Evolutionary conservation across 2,113 vertebrate species (phyloP), one percentile per base, ranked within the genome.

Genomic region (Lipophrys pholis): DNA sequence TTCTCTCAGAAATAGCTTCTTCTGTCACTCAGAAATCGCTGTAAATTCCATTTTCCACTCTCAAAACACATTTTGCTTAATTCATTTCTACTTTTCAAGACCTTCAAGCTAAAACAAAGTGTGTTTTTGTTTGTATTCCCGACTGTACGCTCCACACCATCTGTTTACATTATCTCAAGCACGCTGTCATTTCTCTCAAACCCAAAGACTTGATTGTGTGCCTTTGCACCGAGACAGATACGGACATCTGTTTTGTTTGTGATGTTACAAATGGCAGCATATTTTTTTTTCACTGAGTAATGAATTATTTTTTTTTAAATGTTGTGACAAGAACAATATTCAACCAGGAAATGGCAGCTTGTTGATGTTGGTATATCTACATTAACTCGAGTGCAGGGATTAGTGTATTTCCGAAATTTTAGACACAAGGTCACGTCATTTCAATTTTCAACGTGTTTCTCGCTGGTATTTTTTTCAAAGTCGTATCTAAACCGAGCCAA

Each of bases 161-260:
- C 82, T 89, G 72, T 80, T 66, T 77, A 66, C 60, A 4, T 75
- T 64, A 42, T 48, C 67, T 78, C 54, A 64, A 53, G 50, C 64
- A 5, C 67, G 51, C 43, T 72, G 62, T 72, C 50, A 40, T 62
- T 46, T 71, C 50, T 54, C 46, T 63, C 43, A 60, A 67, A 54
- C 64, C 48, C 17, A 8, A 16, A 43, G 66, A 57, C 38, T 39
- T 48, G 49, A 11, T 43, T 63, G 17, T 14, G 45, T 55, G 39
- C 63, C 39, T 72, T 8, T 52, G 55, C 16, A 79, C 15, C 11
- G 6, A n/a, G 4, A 45, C 39, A 15, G 46, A 77, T 66, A 63
- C 70, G 1, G 41, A 62, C 49, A 30, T 71, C 69, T 60, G 59
- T 65, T 77, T 71, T 64, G 40, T 30, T 30, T 65, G 42, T 15